Conservation (phyloP, 2,888 invertebrate species). For the Bombylius discolor region DNA sequence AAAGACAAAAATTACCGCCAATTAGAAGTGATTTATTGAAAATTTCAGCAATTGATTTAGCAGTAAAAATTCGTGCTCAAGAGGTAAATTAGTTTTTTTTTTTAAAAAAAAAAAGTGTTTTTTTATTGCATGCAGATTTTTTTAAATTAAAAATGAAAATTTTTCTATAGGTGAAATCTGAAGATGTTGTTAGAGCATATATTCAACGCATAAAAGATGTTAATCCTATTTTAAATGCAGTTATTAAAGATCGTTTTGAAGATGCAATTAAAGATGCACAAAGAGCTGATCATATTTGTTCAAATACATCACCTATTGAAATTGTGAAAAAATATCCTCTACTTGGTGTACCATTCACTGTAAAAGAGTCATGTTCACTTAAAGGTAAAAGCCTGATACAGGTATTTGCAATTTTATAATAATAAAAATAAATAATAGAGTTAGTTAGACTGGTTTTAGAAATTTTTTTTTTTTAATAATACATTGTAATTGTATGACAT, state of each 20-base stretch:
- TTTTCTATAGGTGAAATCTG: conserved; percentile 42
- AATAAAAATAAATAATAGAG: no score
- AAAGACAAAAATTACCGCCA: conserved; percentile 11
- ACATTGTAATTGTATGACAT: no score
- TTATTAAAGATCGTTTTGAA: conserved; percentile 51
- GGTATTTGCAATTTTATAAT: not conserved
- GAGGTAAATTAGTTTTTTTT: conserved; percentile 19
- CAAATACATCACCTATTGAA: conserved; percentile 19
- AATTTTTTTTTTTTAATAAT: not conserved
- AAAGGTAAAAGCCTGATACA: conserved; percentile 42
- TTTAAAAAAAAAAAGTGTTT: not conserved
- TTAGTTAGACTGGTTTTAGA: no score
- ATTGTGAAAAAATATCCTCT: conserved; percentile 47
- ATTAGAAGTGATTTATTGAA: conserved; percentile 15
- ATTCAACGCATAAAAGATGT: conserved; percentile 51
- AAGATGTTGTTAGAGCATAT: conserved; percentile 45
- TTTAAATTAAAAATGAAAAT: no score
- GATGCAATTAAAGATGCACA: conserved; percentile 52
- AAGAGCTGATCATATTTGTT: conserved; percentile 39
- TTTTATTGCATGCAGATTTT: no score
- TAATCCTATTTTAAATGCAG: conserved; percentile 53
- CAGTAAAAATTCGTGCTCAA: conserved; percentile 39
- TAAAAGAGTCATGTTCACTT: conserved; percentile 66
- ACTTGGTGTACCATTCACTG: conserved; percentile 68
- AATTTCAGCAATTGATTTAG: conserved; percentile 40